Percentiles rank a stretch among this genome's conserved stretches.
Evolutionary conservation across 2,888 invertebrate species (phyloP).

Genomic region (Caenorhabditis parvicauda): DNA sequence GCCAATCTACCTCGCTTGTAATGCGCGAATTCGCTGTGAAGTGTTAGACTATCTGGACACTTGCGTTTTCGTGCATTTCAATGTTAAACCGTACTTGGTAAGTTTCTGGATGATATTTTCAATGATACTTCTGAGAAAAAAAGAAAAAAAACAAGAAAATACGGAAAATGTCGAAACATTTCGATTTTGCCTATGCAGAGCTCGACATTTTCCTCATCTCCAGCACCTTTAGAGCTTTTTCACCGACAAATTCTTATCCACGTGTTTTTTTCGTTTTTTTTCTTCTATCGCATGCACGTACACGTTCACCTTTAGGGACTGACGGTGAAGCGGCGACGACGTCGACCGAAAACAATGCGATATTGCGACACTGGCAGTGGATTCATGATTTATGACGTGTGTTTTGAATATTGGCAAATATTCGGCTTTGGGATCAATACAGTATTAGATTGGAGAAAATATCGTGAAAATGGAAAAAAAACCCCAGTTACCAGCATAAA

Average conservation of each 20-base stretch:
- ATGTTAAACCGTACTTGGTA: slow-evolving; percentile 26
- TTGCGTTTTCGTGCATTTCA: slow-evolving; percentile 17
- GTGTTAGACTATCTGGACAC: slow-evolving; percentile 28
- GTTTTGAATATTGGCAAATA: too few relatives aligned
- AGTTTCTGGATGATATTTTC: neutral
- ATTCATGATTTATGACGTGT: slow-evolving; percentile 45
- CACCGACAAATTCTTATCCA: neutral
- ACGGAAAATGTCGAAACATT: too few relatives aligned
- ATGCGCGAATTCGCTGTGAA: slow-evolving; percentile 43
- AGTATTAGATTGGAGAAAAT: too few relatives aligned
- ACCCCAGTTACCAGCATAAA: too few relatives aligned
- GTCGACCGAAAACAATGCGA: slow-evolving; percentile 39
- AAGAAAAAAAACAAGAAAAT: too few relatives aligned
- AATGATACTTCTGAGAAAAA: neutral
- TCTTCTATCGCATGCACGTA: slow-evolving; percentile 3
- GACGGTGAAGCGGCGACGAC: slow-evolving; percentile 6
- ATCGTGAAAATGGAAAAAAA: too few relatives aligned
- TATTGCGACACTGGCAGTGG: slow-evolving; percentile 47
- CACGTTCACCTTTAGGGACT: slow-evolving; percentile 17
- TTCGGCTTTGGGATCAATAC: too few relatives aligned
- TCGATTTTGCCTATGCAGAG: too few relatives aligned
- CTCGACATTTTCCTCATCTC: neutral
- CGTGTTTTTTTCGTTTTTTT: neutral
- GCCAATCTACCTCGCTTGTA: slow-evolving; percentile 56
- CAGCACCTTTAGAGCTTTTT: neutral